Percentiles rank a stretch among this genome's conserved stretches.
Conservation (phyloP, 2,113 vertebrate genomes). For the Hylia prasina region DNA sequence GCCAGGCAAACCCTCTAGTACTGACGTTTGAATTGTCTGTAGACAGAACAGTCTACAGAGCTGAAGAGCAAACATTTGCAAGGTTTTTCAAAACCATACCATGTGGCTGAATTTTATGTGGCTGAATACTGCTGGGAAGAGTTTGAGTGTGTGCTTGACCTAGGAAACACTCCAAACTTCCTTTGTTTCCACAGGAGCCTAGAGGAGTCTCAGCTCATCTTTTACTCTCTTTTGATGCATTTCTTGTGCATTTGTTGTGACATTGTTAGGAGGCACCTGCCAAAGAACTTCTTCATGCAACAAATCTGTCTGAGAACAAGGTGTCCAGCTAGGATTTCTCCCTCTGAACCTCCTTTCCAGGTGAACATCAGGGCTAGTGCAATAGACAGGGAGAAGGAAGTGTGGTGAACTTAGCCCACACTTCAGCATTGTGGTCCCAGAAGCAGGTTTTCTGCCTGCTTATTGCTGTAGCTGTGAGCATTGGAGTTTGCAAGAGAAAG, state of each 20-base stretch:
- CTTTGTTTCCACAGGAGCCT: neutral
- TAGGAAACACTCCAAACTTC: neutral
- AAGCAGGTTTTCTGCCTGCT: neutral
- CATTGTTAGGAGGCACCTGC: neutral
- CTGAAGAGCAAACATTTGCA: neutral
- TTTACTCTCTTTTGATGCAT: neutral
- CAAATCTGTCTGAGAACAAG: rapidly evolving
- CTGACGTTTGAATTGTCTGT: neutral
- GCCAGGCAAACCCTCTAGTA: neutral
- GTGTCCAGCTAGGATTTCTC: neutral
- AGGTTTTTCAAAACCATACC: neutral
- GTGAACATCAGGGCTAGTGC: neutral
- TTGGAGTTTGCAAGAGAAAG: neutral
- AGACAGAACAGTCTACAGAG: neutral
- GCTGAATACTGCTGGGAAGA: neutral
- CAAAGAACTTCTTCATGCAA: neutral
- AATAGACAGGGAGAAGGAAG: neutral
- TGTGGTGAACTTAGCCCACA: rapidly evolving
- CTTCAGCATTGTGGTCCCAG: neutral
- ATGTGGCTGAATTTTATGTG: neutral
- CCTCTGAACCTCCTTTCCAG: neutral
- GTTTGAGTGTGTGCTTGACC: neutral
- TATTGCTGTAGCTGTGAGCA: neutral
- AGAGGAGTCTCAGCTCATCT: neutral
- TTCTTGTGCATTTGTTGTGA: neutral